Evolutionary conservation across 1,140 invertebrate species (phyloP).

Genomic region (Drosophila quadrilineata): DNA sequence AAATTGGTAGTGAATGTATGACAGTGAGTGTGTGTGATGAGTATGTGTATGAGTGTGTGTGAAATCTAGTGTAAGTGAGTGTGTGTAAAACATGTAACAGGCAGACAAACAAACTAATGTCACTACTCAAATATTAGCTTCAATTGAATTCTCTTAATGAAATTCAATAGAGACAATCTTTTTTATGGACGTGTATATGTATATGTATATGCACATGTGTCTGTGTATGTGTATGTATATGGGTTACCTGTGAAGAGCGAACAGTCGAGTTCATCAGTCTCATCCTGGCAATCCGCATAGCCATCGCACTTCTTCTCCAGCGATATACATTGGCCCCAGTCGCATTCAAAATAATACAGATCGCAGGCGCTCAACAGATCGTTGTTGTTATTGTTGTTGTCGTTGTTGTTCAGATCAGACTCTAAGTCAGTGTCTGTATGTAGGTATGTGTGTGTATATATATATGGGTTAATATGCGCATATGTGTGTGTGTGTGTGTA

Average conservation of each 20-base stretch:
- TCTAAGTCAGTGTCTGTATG: conserved; percentile 50
- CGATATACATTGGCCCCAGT: conserved; percentile 80
- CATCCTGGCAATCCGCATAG: conserved; percentile 86
- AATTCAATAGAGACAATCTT: too few relatives aligned
- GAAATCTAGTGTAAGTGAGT: conserved; percentile 13
- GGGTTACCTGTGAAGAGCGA: conserved; percentile 67
- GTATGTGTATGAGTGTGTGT: conserved; percentile 11
- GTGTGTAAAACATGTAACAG: background rate
- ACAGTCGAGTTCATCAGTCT: conserved; percentile 88
- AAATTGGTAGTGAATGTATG: conserved; percentile 38
- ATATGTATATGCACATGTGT: too few relatives aligned
- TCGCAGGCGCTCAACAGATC: conserved; percentile 66
- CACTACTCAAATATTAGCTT: too few relatives aligned
- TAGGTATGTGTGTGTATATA: conserved; percentile 19
- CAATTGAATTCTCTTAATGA: too few relatives aligned
- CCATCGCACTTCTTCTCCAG: conserved; percentile 86
- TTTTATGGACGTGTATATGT: too few relatives aligned
- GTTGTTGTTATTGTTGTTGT: conserved; percentile 16
- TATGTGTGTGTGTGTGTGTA: conserved; percentile 25
- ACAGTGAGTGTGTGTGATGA: background rate
- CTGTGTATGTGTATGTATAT: conserved; percentile 1
- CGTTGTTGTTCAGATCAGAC: too few relatives aligned
- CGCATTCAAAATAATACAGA: conserved; percentile 75
- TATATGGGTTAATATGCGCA: background rate
- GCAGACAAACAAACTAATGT: too few relatives aligned